Evolutionary conservation across 1,140 invertebrate genomes (phyloP).

Genomic region (Ceratina australensis): DNA sequence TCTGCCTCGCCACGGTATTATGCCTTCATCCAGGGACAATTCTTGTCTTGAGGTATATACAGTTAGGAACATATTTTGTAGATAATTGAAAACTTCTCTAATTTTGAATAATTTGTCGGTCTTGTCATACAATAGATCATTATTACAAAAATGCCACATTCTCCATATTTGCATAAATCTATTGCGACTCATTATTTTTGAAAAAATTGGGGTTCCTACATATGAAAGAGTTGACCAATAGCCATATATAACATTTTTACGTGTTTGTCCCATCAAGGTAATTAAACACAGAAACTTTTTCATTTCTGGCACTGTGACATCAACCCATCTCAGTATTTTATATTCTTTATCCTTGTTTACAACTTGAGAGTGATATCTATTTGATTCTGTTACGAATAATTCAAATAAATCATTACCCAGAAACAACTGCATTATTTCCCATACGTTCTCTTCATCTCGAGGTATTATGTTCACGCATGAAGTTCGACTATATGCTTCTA

Average conservation of each 20-base stretch:
- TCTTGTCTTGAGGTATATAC: not conserved
- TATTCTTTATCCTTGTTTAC: slow-evolving; percentile 14
- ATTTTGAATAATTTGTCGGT: slow-evolving; percentile 26
- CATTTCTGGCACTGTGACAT: not conserved
- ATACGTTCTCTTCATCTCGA: not conserved
- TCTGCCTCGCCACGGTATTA: not conserved
- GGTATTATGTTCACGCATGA: not conserved
- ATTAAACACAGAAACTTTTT: slow-evolving; percentile 39
- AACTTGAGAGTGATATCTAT: slow-evolving; percentile 7
- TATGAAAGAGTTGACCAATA: slow-evolving; percentile 24
- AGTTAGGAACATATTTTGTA: slow-evolving; percentile 3
- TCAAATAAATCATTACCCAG: slow-evolving; percentile 16
- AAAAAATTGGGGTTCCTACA: slow-evolving; percentile 34
- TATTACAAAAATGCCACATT: slow-evolving; percentile 47
- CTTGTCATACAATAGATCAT: slow-evolving; percentile 24
- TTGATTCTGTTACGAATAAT: slow-evolving; percentile 17
- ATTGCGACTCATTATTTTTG: slow-evolving; percentile 33
- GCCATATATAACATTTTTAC: slow-evolving; percentile 20
- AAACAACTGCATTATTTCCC: not conserved
- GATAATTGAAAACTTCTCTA: slow-evolving; percentile 15
- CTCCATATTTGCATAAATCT: slow-evolving; percentile 41
- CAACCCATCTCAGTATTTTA: slow-evolving; percentile 10
- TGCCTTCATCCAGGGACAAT: not conserved
- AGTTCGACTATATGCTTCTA: slow-evolving; percentile 20
- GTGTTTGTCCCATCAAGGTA: slow-evolving; percentile 32